phyloP scores from a whole-genome alignment of 2,113 vertebrate species.

The Chaetops frenatus region DNA sequence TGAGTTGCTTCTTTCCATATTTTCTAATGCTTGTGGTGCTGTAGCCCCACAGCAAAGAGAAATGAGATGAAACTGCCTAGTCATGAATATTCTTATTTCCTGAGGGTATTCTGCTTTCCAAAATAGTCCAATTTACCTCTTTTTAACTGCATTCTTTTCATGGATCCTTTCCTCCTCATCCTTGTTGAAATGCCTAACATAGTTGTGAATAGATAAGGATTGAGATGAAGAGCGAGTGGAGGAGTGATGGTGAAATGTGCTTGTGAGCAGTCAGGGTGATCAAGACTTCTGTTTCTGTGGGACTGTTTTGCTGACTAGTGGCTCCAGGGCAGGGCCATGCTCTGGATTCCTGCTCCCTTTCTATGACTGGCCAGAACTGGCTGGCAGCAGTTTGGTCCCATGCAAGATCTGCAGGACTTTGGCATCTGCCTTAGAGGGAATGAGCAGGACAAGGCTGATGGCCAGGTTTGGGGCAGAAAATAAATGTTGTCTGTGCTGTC shows the following conservation, averaged over 20 bases:
- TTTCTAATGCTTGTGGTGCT: background rate
- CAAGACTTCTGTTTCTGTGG: background rate
- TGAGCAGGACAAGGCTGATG: background rate
- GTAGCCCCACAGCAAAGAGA: background rate
- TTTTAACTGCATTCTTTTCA: background rate
- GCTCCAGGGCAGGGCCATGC: background rate
- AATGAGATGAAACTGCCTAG: background rate
- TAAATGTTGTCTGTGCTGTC: background rate
- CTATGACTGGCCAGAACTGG: background rate
- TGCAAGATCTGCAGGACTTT: background rate
- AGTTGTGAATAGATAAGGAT: background rate
- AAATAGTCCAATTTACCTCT: background rate
- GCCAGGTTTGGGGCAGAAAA: background rate
- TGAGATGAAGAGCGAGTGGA: background rate
- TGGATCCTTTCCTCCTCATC: background rate
- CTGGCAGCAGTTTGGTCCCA: background rate
- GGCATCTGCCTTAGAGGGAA: background rate
- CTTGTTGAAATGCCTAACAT: background rate
- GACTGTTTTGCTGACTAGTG: background rate
- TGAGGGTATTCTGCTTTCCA: background rate
- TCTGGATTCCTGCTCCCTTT: background rate
- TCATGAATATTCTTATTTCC: background rate
- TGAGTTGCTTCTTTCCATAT: background rate
- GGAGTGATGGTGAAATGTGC: background rate
- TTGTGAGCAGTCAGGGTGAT: background rate